Base-by-base conservation (phyloP, 2,113 vertebrate species). In the Emydura subglobosa region DNA sequence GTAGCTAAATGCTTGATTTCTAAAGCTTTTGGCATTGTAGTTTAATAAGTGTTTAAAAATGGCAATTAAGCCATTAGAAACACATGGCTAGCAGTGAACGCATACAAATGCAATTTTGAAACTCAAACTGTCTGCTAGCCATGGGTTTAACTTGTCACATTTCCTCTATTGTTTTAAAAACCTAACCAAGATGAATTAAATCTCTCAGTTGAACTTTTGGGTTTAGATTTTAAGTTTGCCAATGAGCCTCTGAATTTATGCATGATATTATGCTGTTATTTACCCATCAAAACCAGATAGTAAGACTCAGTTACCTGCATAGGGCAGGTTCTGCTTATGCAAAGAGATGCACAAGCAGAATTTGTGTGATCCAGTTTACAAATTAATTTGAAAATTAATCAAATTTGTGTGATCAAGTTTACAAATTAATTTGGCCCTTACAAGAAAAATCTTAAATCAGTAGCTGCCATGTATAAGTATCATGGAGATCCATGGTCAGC, bases 381-480 rank as follows among this genome's bases (percentile, higher is more conserved):
- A 76, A 87, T 90, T 34, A n/a, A 21, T 86, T 86, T 57, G 65
- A 94, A 92, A 96, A 7, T 47, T 47, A 47, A 47, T 47, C 44
- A 47, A 42, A 74, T 91, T 91, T 91, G 5, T 80, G n/a, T 90
- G 54, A 54, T 68, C 78, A 34, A 90, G 24, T 82, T 90, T 86
- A 93, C 24, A 94, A 78, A 87, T 90, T 31, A 34, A 90, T 90
- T 39, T 91, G 91, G 6, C 25, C 89, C 10, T 86, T 1, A 65
- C n/a, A 44, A 22, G 31, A 68, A 24, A 54, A 34, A 10, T 54
- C n/a, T 94, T 25, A 1, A 80, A 79, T 93, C 90, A 55, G 82
- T 94, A 91, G 13, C 78, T 93, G 86, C 86, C 76, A 91, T 83
- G 86, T 82, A 54, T 91, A 92, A 95, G 86, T 53, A 87, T 44